These are phyloP conservation scores for Drosophila insularis DNA, from an alignment of 1,140 invertebrate species.

Conservation along the genomic window DNA sequence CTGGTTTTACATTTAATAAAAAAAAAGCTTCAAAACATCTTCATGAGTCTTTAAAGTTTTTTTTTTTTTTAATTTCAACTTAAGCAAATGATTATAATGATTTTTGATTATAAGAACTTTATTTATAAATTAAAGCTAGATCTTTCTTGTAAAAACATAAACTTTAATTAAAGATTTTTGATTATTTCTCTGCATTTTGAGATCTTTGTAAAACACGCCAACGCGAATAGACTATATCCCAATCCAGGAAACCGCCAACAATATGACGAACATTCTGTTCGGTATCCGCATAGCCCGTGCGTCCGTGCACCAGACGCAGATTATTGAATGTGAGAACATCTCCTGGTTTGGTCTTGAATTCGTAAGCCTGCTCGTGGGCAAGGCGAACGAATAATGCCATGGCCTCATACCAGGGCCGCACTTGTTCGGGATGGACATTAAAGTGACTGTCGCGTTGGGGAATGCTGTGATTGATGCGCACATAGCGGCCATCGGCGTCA, in stretches of 20 bases:
- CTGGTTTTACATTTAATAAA: too few species aligned
- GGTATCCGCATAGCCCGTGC: conserved; percentile 85
- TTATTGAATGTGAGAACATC: conserved; percentile 88
- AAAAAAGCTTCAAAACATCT: too few species aligned
- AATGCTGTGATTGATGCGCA: conserved; percentile 86
- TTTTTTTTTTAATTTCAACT: too few species aligned
- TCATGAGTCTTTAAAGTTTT: too few species aligned
- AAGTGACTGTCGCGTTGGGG: conserved; percentile 87
- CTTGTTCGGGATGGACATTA: conserved; percentile 84
- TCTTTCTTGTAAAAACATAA: neutral
- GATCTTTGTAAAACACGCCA: conserved; percentile 81
- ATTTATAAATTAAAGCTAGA: too few species aligned
- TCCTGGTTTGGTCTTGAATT: conserved; percentile 86
- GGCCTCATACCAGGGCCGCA: conserved; percentile 86
- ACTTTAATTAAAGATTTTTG: neutral
- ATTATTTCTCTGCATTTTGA: neutral
- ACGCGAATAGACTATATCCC: conserved; percentile 88
- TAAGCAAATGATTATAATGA: too few species aligned
- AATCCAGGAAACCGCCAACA: conserved; percentile 88
- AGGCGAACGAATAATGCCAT: conserved; percentile 84
- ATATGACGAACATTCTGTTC: conserved; percentile 85
- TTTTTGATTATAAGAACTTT: too few species aligned
- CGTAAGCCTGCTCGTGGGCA: conserved; percentile 84
- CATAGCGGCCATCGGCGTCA: conserved; percentile 83
- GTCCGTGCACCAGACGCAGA: conserved; percentile 86